These are phyloP conservation scores for Synchiropus splendidus DNA, from an alignment of 2,113 vertebrate genomes.

Conservation along the genomic window DNA sequence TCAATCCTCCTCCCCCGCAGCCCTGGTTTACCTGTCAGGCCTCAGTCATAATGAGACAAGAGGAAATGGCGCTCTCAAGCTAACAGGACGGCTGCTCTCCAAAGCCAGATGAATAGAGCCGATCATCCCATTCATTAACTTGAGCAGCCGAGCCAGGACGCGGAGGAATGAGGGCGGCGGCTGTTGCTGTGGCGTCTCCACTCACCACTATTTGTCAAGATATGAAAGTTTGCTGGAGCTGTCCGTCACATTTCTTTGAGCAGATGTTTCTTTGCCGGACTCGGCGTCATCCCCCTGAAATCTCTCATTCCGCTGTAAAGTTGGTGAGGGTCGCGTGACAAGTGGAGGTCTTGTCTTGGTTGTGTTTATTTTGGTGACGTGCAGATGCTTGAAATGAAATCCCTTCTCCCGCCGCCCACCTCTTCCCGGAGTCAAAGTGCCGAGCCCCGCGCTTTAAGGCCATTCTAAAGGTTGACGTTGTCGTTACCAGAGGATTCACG, in stretches of 20 bases:
- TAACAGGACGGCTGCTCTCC: conserved; percentile 48
- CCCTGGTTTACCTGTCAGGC: conserved; percentile 53
- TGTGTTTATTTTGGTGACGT: no score
- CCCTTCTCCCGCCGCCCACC: conserved; percentile 2
- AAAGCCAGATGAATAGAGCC: conserved; percentile 52
- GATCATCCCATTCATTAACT: conserved; percentile 47
- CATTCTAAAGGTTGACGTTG: no score
- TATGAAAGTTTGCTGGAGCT: no score
- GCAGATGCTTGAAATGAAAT: conserved; percentile 18
- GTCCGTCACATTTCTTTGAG: no score
- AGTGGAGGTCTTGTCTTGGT: no score
- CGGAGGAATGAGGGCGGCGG: not conserved
- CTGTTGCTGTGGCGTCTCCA: no score
- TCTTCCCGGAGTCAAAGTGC: not conserved
- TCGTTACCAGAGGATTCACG: no score
- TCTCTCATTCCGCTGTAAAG: conserved; percentile 5
- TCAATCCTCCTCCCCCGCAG: conserved; percentile 57
- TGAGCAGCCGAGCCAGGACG: conserved; percentile 29
- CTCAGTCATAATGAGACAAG: conserved; percentile 62
- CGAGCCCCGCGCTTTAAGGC: no score
- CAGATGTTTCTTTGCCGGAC: no score
- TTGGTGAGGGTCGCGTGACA: no score
- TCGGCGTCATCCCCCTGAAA: conserved; percentile 24
- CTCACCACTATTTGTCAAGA: no score
- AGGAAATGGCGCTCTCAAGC: conserved; percentile 52